A percentile compares a stretch with the other conserved stretches of the same genome.
These are phyloP conservation scores for Drosophila borborema DNA, from an alignment of 2,888 invertebrate species.

Conservation along the genomic window DNA sequence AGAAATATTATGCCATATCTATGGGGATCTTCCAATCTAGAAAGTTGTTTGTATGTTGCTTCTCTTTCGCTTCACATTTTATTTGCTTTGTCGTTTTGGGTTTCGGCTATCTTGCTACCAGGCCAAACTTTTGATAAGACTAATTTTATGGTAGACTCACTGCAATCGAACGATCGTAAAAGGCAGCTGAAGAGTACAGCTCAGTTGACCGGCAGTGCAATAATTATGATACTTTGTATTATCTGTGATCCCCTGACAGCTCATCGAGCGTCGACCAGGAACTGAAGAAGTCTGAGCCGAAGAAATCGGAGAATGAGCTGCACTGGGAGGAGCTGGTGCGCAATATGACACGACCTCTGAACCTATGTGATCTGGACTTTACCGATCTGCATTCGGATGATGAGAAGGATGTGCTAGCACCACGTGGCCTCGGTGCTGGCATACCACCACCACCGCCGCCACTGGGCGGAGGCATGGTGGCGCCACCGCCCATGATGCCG, in stretches of 20 bases:
- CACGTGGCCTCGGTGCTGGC: conserved; percentile 88
- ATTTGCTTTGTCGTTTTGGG: conserved; percentile 1
- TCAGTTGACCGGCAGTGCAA: conserved; percentile 22
- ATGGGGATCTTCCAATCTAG: conserved; percentile 14
- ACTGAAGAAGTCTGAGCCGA: conserved; percentile 89
- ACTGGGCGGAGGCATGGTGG: conserved; percentile 85
- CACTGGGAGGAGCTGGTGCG: conserved; percentile 97
- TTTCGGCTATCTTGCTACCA: conserved; percentile 57
- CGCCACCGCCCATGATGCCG: conserved; percentile 86
- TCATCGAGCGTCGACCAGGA: conserved; percentile 90
- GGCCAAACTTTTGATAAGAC: conserved; percentile 47
- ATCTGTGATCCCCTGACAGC: conserved; percentile 84
- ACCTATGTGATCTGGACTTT: conserved; percentile 98
- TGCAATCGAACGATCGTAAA: conserved; percentile 27
- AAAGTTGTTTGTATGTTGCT: conserved; percentile 26
- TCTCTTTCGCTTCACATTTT: conserved; percentile 13
- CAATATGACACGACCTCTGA: conserved; percentile 90
- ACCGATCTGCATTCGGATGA: conserved; percentile 96
- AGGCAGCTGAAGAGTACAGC: conserved; percentile 20
- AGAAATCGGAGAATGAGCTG: conserved; percentile 96
- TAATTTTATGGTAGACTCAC: conserved; percentile 37
- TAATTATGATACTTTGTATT: conserved; percentile 11
- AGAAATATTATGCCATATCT: background rate
- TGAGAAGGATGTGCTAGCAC: conserved; percentile 92
- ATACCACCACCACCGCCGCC: conserved; percentile 93